Conservation (phyloP, 1,140 invertebrate genomes). For the Riptortus pedestris region DNA sequence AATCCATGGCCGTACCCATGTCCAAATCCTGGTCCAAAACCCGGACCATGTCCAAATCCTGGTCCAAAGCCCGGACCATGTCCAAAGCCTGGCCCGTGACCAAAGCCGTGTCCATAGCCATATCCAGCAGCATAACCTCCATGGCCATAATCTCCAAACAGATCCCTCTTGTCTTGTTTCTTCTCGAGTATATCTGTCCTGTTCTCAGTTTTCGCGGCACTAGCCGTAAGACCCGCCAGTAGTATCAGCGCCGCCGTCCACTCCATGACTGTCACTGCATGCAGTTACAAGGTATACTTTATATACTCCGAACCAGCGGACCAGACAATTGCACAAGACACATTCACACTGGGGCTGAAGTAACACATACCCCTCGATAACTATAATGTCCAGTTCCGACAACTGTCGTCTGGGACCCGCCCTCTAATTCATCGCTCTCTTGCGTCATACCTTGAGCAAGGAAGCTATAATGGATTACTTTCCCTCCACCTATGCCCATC, state of each 20-base stretch:
- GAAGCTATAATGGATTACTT: constrained; percentile 14
- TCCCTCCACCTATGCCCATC: too few species aligned
- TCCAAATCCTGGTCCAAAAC: neutral
- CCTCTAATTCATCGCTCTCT: constrained; percentile 3
- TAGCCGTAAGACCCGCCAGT: neutral
- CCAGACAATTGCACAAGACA: constrained; percentile 9
- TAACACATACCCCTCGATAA: neutral
- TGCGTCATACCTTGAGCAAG: constrained; percentile 4
- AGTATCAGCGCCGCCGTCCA: constrained; percentile 4
- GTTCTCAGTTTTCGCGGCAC: neutral
- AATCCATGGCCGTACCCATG: neutral
- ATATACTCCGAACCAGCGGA: constrained; percentile 6
- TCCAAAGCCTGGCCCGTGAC: constrained; percentile 6
- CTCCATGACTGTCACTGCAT: constrained; percentile 12
- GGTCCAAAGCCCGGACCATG: neutral
- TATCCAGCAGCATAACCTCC: neutral
- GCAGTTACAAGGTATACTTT: neutral
- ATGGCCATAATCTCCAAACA: constrained; percentile 13
- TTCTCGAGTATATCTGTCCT: constrained; percentile 14
- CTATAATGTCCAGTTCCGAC: neutral
- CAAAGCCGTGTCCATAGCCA: constrained; percentile 6
- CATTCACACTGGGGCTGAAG: neutral
- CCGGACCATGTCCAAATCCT: neutral
- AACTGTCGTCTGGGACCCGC: neutral
- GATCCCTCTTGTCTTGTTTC: constrained; percentile 16